These are phyloP conservation scores for Rhea americana DNA, from an alignment of 2,113 vertebrate genomes.

Conservation along the genomic window DNA sequence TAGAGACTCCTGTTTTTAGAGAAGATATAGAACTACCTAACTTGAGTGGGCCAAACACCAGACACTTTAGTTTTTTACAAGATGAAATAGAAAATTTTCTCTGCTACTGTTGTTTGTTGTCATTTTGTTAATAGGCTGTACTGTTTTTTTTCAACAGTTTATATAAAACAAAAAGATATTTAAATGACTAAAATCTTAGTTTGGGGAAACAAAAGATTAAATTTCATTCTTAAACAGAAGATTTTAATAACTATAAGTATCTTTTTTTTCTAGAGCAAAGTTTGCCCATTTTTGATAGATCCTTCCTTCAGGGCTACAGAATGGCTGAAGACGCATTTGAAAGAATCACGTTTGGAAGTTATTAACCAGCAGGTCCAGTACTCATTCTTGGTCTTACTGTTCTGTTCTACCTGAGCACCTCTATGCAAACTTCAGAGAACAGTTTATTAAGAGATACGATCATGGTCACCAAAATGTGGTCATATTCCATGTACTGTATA, in stretches of 20 bases:
- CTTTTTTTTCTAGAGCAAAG: conserved; percentile 79
- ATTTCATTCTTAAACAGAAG: neutral
- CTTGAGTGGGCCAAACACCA: neutral
- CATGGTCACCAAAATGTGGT: neutral
- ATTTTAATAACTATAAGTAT: neutral
- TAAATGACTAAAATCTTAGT: neutral
- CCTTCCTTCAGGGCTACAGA: conserved; percentile 93
- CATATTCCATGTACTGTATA: neutral
- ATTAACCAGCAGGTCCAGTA: conserved; percentile 91
- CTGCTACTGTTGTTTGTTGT: neutral
- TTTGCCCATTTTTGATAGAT: conserved; percentile 94
- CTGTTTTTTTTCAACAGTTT: neutral
- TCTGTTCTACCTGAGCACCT: neutral
- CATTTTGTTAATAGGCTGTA: neutral
- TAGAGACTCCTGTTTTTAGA: neutral
- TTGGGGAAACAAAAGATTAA: neutral
- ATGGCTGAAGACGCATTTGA: conserved; percentile 92
- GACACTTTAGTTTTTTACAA: neutral
- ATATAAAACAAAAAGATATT: neutral
- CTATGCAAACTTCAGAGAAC: neutral
- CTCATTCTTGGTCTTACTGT: neutral
- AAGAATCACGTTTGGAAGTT: conserved; percentile 88
- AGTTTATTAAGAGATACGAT: neutral
- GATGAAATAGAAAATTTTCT: neutral
- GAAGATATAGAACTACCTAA: neutral